Base-by-base conservation (phyloP, 2,797 vertebrate genomes). In the Hypotaenidia okinawae region DNA sequence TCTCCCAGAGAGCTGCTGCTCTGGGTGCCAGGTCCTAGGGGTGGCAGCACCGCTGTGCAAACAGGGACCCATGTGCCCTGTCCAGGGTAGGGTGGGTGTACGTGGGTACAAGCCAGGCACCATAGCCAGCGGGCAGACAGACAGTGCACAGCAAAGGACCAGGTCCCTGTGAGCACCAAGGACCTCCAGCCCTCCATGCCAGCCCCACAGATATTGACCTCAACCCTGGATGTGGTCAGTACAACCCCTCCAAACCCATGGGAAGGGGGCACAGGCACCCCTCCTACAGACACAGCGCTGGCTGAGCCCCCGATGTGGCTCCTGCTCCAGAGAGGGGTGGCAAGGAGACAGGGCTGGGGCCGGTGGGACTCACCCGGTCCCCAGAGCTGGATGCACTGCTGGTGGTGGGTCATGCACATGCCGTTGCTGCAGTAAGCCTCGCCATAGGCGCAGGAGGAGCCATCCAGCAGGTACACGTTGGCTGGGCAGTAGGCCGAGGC, bases 351-450 rank as follows among this genome's bases (percentile, higher is more conserved):
- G 18, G 27, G 13, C 23, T 35, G 63, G 55, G 49, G 15, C 11
- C 4, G 49, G 2, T 5, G 27, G 41, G 30, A 67, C 97, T 96
- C 97, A 99, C 99, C 99, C 30, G 99, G 98, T 24, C 99, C 99
- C 99, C 99, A 99, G 49, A 99, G 98, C 97, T 99, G 98, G 94
- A 98, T 94, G 13, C 99, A 99, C 93, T 99, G 99, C 94, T 99
- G 98, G 37, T 98, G 97, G 30, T 99, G 99, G 10, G 99, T 99
- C 94, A 99, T 98, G 91, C 99, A 99, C 98, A 99, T 99, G 95
- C 99, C 99, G 1, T 98, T 99, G 97, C 97, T 98, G 97, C 99
- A 99, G 97, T 99, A 99, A 35, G 99, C 99, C 16, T 94, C 84
- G 1, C 98, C 97, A 0, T 91, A 64, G 81, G 99, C 98, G 5